Evolutionary conservation across 2,888 invertebrate species (phyloP), one percentile per base, ranked within the genome.

Genomic region (Chloroclysta siterata): DNA sequence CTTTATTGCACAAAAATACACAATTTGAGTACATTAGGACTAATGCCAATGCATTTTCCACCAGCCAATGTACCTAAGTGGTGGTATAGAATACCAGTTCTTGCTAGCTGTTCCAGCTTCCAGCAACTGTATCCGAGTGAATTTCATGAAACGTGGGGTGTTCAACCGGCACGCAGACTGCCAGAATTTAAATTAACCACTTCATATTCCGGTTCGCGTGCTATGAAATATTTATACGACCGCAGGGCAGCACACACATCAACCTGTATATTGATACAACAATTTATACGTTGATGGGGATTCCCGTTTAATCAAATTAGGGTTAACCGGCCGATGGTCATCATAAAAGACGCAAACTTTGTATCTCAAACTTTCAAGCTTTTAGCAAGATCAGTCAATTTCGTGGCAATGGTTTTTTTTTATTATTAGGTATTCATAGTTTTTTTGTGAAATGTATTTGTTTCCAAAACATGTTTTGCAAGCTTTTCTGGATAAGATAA

Each of bases 151-250:
- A 61, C 33, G 48, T 39, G 33, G 41, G 74, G 74, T 76, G 71
- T 78, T 78, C 77, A 75, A 71, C 81, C 75, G 76, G 68, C 71
- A 73, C 74, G 73, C 76, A 75, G 76, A 75, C 78, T 76, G 83
- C 83, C 83, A 81, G 86, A 86, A 89, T 88, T 87, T 85, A 86
- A 88, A 87, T 87, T 89, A 89, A 87, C 86, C 84, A 85, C 87
- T 88, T 86, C 87, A 87, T 87, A 88, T 85, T 85, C 83, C 72
- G 76, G 79, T 77, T 77, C 77, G 78, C 73, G 75, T 75, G 78
- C 77, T 73, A 80, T 87, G 82, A 84, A 87, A 86, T 85, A 87
- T 87, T 85, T 81, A 87, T 85, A 80, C 72, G 78, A 75, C 78
- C 78, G 75, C 78, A 75, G 74, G 73, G 77, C 74, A 75, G 68